A percentile compares a stretch with the other conserved stretches of the same genome.
phyloP scores from a whole-genome alignment of 2,797 vertebrate species.

The Galaxias olidus region DNA sequence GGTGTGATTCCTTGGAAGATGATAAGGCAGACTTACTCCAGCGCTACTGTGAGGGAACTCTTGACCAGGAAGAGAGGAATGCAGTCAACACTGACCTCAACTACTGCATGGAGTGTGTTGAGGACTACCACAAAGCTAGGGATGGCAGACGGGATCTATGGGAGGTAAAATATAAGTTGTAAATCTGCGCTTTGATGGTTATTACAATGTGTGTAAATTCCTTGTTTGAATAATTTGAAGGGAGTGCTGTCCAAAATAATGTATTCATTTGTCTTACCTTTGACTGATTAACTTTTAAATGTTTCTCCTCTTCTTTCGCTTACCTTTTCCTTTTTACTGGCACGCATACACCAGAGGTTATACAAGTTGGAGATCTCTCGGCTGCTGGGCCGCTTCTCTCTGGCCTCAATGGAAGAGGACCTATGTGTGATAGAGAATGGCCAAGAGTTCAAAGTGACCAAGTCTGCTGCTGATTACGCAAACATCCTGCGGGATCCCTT shows the following conservation, averaged over 20 bases:
- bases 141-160: slow-evolving; percentile 70
- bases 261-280: background rate
- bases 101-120: slow-evolving; percentile 83
- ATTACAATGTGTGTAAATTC: background rate
- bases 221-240: background rate
- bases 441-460: slow-evolving; percentile 63
- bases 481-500: slow-evolving; percentile 75
- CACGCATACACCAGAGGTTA: slow-evolving; percentile 59
- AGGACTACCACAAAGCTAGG: slow-evolving; percentile 79
- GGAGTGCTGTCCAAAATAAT: background rate
- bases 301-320: background rate
- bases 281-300: background rate
- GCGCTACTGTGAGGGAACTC: slow-evolving; percentile 62
- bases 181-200: background rate
- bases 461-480: slow-evolving; percentile 73
- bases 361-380: slow-evolving; percentile 80
- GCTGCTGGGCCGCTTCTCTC: slow-evolving; percentile 72
- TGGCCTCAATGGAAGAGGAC: slow-evolving; percentile 66
- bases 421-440: slow-evolving; percentile 75
- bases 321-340: background rate
- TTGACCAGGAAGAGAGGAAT: slow-evolving; percentile 50
- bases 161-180: too few species aligned
- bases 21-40: slow-evolving; percentile 60
- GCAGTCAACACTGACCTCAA: slow-evolving; percentile 76
- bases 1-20: slow-evolving; percentile 75